phyloP scores from a whole-genome alignment of 2,888 invertebrate genomes.

The Silvanus unidentatus region DNA sequence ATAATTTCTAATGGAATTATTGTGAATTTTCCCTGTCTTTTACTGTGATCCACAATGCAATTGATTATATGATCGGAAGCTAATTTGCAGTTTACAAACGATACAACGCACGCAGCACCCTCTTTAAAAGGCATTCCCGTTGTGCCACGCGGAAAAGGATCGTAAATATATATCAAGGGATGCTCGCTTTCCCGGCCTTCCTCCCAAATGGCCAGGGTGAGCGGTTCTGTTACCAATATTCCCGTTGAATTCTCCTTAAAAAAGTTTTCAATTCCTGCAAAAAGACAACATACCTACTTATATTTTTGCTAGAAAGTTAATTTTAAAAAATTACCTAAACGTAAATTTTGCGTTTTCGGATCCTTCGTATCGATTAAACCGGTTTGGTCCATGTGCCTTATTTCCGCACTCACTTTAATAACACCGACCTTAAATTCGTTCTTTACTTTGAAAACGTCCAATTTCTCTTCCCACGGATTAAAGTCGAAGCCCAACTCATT shows the following conservation, averaged over 20 bases:
- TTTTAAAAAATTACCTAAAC: conserved; percentile 42
- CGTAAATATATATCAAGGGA: conserved; percentile 54
- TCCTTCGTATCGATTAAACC: conserved; percentile 51
- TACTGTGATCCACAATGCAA: conserved; percentile 44
- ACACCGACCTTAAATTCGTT: conserved; percentile 46
- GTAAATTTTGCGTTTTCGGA: conserved; percentile 38
- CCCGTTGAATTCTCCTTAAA: conserved; percentile 53
- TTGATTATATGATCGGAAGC: conserved; percentile 51
- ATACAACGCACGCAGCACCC: conserved; percentile 51
- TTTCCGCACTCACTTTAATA: conserved; percentile 40
- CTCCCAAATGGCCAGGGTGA: conserved; percentile 53
- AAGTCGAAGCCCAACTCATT: conserved; percentile 52
- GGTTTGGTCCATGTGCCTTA: conserved; percentile 46
- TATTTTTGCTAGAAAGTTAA: not conserved
- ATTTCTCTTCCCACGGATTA: conserved; percentile 52
- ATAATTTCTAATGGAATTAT: conserved; percentile 41
- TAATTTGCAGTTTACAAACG: conserved; percentile 50
- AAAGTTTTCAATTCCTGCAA: conserved; percentile 54
- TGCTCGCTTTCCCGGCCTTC: conserved; percentile 43
- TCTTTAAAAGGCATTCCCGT: conserved; percentile 45
- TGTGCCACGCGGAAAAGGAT: conserved; percentile 48
- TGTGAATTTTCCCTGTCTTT: conserved; percentile 45
- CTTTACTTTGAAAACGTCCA: conserved; percentile 45
- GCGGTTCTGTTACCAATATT: conserved; percentile 46
- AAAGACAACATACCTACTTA: conserved; percentile 23